phyloP scores from a whole-genome alignment of 2,797 vertebrate genomes.

The Capromys pilorides region DNA sequence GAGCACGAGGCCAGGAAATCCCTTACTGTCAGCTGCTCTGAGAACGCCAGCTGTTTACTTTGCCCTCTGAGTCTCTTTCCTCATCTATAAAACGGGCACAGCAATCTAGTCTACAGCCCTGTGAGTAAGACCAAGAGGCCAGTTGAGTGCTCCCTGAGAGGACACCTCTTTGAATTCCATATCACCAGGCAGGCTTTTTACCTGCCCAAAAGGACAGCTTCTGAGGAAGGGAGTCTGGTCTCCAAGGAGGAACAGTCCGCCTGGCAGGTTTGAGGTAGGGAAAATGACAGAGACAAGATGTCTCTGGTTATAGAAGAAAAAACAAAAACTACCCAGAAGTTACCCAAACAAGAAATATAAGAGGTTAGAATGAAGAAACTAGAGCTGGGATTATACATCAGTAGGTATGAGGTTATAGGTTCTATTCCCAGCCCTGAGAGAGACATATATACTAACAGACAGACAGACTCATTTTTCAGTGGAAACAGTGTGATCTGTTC shows the following conservation, averaged over 20 bases:
- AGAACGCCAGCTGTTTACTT: background rate
- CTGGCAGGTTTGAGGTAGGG: background rate
- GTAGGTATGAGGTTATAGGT: background rate
- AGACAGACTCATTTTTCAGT: background rate
- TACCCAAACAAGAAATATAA: background rate
- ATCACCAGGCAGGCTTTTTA: background rate
- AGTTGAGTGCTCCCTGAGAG: background rate
- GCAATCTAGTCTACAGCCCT: background rate
- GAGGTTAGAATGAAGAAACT: background rate
- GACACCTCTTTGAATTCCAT: background rate
- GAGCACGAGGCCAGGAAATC: background rate
- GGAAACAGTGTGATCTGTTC: background rate
- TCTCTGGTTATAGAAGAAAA: background rate
- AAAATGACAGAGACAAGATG: background rate
- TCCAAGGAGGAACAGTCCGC: background rate
- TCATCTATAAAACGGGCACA: background rate
- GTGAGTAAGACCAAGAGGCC: rapidly evolving
- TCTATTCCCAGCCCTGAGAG: background rate
- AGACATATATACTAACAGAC: too few relatives aligned
- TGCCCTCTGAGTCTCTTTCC: background rate
- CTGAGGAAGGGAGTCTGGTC: background rate
- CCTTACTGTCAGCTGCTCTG: too few relatives aligned
- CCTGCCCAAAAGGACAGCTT: background rate
- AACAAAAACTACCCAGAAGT: background rate
- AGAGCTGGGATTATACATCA: background rate